These are phyloP conservation scores for Gambusia holbrooki DNA, from an alignment of 2,113 vertebrate species.

Conservation along the genomic window DNA sequence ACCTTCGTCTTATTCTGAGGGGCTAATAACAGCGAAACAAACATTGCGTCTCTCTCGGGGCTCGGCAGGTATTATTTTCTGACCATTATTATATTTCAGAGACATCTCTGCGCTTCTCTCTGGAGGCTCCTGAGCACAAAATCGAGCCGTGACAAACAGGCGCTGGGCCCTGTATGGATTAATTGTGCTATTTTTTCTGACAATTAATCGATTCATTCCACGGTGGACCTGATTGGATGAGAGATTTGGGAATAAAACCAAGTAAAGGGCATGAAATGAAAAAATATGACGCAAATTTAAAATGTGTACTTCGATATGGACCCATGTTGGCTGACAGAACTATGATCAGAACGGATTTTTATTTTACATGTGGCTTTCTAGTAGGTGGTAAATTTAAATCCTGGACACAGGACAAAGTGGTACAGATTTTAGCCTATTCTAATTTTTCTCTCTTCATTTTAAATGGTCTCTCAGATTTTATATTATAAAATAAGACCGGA, in stretches of 20 bases:
- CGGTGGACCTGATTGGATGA: conserved; percentile 46
- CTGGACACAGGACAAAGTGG: no score
- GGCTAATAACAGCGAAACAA: conserved; percentile 61
- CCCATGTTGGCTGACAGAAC: neutral
- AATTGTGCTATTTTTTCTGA: conserved; percentile 60
- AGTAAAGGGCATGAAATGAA: neutral
- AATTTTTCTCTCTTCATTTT: no score
- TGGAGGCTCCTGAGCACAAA: conserved; percentile 15
- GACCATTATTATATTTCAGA: conserved; percentile 57
- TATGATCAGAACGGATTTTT: neutral
- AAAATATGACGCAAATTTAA: conserved; percentile 1
- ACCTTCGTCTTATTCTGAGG: conserved; percentile 37
- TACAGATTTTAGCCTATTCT: no score
- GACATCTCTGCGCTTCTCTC: conserved; percentile 48
- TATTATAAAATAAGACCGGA: no score
- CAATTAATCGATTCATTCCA: conserved; percentile 64
- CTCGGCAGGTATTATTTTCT: conserved; percentile 50
- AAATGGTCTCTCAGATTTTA: no score
- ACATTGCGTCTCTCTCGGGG: conserved; percentile 43
- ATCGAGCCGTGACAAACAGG: conserved; percentile 30
- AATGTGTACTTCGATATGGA: neutral
- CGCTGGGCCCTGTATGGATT: conserved; percentile 39
- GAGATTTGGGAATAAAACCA: conserved; percentile 6
- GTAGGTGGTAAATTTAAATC: no score
- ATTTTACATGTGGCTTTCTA: no score